Conservation (phyloP, 2,113 vertebrate species). For the Tilapia sparmanii region DNA sequence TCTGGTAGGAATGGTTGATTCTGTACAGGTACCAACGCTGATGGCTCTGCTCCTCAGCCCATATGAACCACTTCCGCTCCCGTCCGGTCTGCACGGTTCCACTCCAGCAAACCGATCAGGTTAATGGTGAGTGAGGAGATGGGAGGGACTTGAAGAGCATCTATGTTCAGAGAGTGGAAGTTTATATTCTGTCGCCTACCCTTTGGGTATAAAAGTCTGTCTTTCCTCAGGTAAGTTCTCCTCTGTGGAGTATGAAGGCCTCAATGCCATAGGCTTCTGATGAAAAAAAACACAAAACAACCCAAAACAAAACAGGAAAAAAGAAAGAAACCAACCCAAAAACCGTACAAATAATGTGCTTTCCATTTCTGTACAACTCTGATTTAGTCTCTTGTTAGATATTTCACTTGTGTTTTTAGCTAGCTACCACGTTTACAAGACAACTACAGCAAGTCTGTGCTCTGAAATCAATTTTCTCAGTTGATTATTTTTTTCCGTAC, state of each 20-base stretch:
- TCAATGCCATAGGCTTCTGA: constrained; percentile 64
- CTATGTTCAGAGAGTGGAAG: constrained; percentile 46
- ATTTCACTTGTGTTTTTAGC: constrained; percentile 23
- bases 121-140: constrained; percentile 31
- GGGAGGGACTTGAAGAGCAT: constrained; percentile 55
- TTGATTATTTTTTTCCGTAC: not conserved
- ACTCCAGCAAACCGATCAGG: constrained; percentile 10
- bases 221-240: constrained; percentile 51
- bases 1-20: constrained; percentile 71
- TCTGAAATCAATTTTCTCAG: constrained; percentile 32
- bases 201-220: constrained; percentile 63
- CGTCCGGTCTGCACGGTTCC: not conserved
- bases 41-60: constrained; percentile 55
- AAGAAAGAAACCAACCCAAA: not conserved
- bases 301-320: not conserved
- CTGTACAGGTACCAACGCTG: constrained; percentile 68
- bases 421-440: constrained; percentile 56
- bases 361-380: constrained; percentile 65
- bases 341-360: constrained; percentile 59
- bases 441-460: constrained; percentile 37
- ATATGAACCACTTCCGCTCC: not conserved
- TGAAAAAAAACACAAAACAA: not conserved
- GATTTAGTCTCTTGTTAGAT: constrained; percentile 45
- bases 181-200: constrained; percentile 30
- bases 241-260: constrained; percentile 65